phyloP scores from a whole-genome alignment of 2,113 vertebrate species.

The Ceyx melanurus region DNA sequence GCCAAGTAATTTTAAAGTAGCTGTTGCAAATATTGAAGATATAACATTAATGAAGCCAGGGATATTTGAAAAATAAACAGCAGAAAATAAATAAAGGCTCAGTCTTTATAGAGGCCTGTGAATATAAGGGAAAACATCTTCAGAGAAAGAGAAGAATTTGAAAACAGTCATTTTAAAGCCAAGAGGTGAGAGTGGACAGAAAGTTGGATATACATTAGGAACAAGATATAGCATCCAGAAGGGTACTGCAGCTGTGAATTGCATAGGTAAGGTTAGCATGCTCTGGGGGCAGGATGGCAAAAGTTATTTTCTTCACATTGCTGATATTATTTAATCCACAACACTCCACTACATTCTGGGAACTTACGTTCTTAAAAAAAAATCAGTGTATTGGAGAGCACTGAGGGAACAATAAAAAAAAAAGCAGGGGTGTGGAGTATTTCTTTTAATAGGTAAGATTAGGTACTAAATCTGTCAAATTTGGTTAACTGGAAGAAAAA shows the following conservation, averaged over 20 bases:
- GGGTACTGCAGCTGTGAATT: neutral
- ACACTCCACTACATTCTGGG: neutral
- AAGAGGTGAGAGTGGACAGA: neutral
- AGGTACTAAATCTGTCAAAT: neutral
- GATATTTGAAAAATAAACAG: neutral
- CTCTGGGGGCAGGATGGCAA: neutral
- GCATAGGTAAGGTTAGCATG: neutral
- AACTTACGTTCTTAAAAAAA: neutral
- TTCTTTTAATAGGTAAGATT: slow-evolving; percentile 15
- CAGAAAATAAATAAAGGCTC: neutral
- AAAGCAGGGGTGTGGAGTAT: neutral
- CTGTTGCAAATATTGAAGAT: neutral
- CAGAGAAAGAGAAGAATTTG: neutral
- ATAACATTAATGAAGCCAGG: neutral
- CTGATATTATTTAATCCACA: neutral
- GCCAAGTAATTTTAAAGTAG: neutral
- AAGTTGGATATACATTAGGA: neutral
- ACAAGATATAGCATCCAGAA: neutral
- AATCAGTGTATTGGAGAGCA: neutral
- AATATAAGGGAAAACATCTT: neutral
- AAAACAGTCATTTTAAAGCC: neutral
- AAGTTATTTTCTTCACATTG: neutral
- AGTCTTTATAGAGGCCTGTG: neutral
- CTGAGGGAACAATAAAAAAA: neutral
- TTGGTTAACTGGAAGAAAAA: neutral